These are phyloP conservation scores for Cyprinodon brontotheroides DNA, from an alignment of 2,113 vertebrate genomes.

Conservation along the genomic window DNA sequence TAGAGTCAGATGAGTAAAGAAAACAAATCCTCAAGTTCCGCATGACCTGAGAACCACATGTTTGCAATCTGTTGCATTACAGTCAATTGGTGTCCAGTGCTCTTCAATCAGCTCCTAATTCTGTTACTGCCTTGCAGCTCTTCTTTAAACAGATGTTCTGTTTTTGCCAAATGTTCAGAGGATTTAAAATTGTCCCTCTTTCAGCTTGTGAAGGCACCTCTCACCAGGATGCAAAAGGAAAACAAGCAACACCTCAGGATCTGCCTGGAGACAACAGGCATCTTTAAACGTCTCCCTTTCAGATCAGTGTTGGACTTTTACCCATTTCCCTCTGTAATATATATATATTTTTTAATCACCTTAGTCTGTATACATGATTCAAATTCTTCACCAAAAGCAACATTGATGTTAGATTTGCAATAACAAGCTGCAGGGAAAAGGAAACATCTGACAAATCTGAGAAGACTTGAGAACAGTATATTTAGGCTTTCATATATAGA, in stretches of 20 bases:
- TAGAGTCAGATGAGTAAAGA: neutral
- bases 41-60: neutral
- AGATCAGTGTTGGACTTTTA: neutral
- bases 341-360: neutral
- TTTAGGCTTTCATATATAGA: too few species aligned
- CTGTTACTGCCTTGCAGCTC: neutral
- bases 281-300: conserved; percentile 17
- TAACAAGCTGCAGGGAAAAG: too few species aligned
- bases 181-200: conserved; percentile 11
- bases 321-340: too few species aligned
- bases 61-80: conserved; percentile 1
- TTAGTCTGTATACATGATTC: neutral
- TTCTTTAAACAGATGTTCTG: conserved; percentile 1
- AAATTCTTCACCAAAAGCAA: neutral
- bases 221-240: conserved; percentile 38
- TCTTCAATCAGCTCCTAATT: conserved; percentile 1
- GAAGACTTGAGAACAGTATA: too few species aligned
- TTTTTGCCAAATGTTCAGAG: conserved; percentile 13
- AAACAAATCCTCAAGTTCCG: neutral
- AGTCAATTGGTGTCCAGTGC: neutral
- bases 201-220: conserved; percentile 50
- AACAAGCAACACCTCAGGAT: conserved; percentile 27
- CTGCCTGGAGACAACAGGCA: conserved; percentile 26
- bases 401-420: too few species aligned
- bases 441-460: too few species aligned